These are phyloP conservation scores for Diloba caeruleocephala DNA, from an alignment of 2,888 invertebrate genomes.

Conservation along the genomic window DNA sequence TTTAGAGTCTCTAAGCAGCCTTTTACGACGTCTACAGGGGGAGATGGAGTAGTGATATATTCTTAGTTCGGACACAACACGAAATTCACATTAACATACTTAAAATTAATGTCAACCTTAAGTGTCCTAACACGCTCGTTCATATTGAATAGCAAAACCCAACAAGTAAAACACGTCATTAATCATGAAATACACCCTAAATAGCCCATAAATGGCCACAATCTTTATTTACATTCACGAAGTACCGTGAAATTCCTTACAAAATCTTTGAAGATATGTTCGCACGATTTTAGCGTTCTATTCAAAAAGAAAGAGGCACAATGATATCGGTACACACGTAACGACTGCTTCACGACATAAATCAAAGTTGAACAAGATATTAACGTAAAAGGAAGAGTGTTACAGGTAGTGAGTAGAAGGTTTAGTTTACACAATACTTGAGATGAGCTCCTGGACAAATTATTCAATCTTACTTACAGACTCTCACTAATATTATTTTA, in stretches of 20 bases:
- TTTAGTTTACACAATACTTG: background rate
- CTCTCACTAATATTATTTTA: too few species aligned
- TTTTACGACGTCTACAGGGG: too few species aligned
- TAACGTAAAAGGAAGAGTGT: conserved; percentile 55
- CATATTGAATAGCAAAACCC: conserved; percentile 58
- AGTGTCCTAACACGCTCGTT: conserved; percentile 54
- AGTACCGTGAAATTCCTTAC: conserved; percentile 75
- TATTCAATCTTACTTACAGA: too few species aligned
- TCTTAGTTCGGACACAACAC: too few species aligned
- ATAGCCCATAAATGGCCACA: conserved; percentile 86
- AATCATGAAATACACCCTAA: conserved; percentile 74
- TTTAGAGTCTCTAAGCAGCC: too few species aligned
- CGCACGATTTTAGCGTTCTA: conserved; percentile 70
- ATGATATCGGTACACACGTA: conserved; percentile 58
- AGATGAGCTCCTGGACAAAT: background rate
- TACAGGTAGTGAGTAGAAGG: conserved; percentile 27
- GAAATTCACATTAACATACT: background rate
- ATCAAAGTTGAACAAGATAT: conserved; percentile 85
- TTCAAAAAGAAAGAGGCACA: conserved; percentile 41
- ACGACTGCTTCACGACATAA: conserved; percentile 72
- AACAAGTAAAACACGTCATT: conserved; percentile 73
- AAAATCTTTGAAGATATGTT: conserved; percentile 65
- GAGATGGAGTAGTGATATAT: too few species aligned
- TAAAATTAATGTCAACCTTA: conserved; percentile 9
- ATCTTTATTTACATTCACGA: conserved; percentile 69